Percentiles rank a stretch among this genome's conserved stretches.
phyloP scores from a whole-genome alignment of 1,140 invertebrate genomes.

The Drosophila guanche region DNA sequence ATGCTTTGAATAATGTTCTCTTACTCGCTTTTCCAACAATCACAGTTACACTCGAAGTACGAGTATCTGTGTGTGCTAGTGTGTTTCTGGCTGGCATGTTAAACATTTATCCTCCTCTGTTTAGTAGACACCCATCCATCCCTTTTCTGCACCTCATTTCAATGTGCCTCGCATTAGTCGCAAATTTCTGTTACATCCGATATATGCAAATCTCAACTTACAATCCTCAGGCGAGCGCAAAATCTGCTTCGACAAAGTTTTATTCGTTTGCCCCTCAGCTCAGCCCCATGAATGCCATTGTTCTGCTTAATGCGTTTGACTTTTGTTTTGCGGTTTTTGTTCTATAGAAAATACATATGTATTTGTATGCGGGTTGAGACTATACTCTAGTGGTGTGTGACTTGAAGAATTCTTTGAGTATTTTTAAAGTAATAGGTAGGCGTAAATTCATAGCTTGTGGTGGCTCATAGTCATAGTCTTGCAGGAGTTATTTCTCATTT shows the following conservation, averaged over 20 bases:
- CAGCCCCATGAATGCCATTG: constrained; percentile 41
- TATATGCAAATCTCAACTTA: constrained; percentile 55
- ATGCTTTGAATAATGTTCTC: constrained; percentile 63
- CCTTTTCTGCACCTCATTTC: constrained; percentile 35
- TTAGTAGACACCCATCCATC: not conserved
- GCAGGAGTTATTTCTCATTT: no score
- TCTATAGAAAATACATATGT: not conserved
- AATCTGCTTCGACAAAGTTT: constrained; percentile 31
- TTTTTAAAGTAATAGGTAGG: no score
- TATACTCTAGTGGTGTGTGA: not conserved
- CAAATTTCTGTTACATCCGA: constrained; percentile 47
- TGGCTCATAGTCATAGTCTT: no score
- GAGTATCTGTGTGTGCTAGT: constrained; percentile 13
- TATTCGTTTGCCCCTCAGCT: constrained; percentile 3
- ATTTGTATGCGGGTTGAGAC: not conserved
- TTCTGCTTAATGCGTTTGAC: constrained; percentile 66
- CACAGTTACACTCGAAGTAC: constrained; percentile 17
- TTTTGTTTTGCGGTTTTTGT: constrained; percentile 54
- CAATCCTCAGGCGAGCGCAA: constrained; percentile 30
- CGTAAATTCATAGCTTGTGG: no score
- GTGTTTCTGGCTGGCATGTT: constrained; percentile 49
- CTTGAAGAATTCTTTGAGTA: no score
- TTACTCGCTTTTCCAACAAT: constrained; percentile 3
- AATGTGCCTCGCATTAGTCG: constrained; percentile 61
- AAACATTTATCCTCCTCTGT: constrained; percentile 50